Percentiles rank a stretch among this genome's conserved stretches.
These are phyloP conservation scores for Cephus sareptanus DNA, from an alignment of 2,888 invertebrate species.

Conservation along the genomic window DNA sequence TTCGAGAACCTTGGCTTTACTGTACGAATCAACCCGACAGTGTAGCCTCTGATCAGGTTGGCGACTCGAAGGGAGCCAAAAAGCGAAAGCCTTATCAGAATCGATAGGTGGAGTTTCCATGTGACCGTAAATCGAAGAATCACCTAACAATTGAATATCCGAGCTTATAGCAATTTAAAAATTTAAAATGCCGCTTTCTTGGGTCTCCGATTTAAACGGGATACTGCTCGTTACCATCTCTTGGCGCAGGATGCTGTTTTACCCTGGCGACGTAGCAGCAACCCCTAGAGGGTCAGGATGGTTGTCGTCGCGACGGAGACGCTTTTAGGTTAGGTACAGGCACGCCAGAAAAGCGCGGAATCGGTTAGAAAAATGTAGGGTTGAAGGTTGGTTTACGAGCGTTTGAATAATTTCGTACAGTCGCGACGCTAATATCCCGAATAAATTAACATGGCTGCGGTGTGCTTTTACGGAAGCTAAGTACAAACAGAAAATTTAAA, in stretches of 20 bases:
- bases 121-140: no score
- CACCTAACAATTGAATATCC: no score
- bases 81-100: no score
- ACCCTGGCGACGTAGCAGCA: background rate
- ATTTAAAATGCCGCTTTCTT: background rate
- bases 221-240: background rate
- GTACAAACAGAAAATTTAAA: background rate
- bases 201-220: background rate
- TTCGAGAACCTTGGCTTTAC: no score
- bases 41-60: no score
- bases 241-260: background rate
- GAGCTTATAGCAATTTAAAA: background rate
- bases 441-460: constrained; percentile 2
- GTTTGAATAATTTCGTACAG: background rate
- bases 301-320: background rate
- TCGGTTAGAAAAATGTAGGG: background rate
- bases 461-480: background rate
- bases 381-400: background rate
- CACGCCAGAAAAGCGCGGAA: background rate
- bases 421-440: background rate
- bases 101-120: no score
- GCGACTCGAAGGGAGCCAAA: no score
- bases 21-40: no score
- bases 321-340: background rate
- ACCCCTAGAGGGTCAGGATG: background rate